A percentile compares a stretch with the other conserved stretches of the same genome.
phyloP scores from a whole-genome alignment of 2,113 vertebrate genomes.

The Platysteira castanea region DNA sequence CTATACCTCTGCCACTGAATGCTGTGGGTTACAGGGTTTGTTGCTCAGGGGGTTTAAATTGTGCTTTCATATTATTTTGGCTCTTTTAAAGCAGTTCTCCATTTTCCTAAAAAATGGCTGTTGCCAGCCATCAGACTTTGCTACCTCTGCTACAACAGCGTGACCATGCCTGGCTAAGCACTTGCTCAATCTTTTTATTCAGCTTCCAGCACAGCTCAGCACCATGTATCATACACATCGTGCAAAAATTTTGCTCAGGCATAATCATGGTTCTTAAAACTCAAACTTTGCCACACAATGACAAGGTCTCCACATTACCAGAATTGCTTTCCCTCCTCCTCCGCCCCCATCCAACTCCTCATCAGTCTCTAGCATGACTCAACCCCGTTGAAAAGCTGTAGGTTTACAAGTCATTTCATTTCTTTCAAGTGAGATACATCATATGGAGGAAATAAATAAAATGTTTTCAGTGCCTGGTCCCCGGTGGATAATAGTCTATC shows the following conservation, averaged over 20 bases:
- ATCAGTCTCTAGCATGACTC: conserved; percentile 37
- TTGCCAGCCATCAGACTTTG: neutral
- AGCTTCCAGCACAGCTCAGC: neutral
- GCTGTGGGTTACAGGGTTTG: neutral
- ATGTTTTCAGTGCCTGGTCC: neutral
- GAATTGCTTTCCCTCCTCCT: conserved; percentile 31
- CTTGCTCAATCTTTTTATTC: neutral
- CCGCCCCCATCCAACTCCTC: neutral
- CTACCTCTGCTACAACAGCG: neutral
- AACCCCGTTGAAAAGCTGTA: conserved; percentile 29
- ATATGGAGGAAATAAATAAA: conserved; percentile 36
- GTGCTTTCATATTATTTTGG: neutral
- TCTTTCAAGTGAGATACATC: neutral
- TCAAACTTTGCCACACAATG: conserved; percentile 32
- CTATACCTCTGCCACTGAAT: neutral
- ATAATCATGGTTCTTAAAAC: conserved; percentile 28
- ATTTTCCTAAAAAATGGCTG: neutral
- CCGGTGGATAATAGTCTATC: neutral
- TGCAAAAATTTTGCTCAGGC: neutral
- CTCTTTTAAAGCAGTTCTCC: neutral
- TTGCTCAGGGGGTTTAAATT: neutral
- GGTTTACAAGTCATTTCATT: conserved; percentile 33
- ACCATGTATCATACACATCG: neutral
- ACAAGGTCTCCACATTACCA: conserved; percentile 47
- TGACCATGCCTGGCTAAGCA: neutral